phyloP scores from a whole-genome alignment of 2,113 vertebrate genomes.

The Pitta sordida region DNA sequence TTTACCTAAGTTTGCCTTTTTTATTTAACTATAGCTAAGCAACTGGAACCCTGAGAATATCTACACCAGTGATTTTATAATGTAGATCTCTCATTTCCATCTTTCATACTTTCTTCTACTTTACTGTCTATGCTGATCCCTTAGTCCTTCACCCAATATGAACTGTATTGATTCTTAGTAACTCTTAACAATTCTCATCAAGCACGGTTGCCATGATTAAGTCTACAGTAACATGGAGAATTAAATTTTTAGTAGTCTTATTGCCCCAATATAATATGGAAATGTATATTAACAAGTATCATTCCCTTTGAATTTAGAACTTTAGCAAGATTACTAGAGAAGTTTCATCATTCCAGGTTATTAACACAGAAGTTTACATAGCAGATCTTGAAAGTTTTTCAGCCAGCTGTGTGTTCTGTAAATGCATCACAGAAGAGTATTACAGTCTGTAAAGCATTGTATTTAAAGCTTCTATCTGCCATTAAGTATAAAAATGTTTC shows the following conservation, averaged over 20 bases:
- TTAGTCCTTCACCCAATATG: background rate
- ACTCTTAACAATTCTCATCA: background rate
- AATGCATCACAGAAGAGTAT: background rate
- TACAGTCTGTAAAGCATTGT: background rate
- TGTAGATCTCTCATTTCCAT: background rate
- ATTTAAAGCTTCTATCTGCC: conserved; percentile 13
- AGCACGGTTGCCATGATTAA: background rate
- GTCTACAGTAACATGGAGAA: background rate
- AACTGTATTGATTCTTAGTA: background rate
- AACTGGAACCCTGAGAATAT: background rate
- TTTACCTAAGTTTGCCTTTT: background rate
- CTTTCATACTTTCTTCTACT: background rate
- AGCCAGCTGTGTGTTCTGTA: background rate
- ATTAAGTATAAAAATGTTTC: conserved; percentile 38
- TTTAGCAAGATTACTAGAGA: background rate
- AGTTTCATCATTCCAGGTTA: background rate
- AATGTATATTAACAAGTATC: background rate
- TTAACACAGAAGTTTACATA: background rate
- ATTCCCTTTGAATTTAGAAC: background rate
- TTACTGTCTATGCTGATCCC: no score
- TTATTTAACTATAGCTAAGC: background rate
- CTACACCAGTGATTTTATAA: background rate
- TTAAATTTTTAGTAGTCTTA: background rate
- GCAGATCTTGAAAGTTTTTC: background rate
- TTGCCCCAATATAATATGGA: background rate